Evolutionary conservation across 2,797 vertebrate species (phyloP).

Genomic region (Aphelocoma californica): DNA sequence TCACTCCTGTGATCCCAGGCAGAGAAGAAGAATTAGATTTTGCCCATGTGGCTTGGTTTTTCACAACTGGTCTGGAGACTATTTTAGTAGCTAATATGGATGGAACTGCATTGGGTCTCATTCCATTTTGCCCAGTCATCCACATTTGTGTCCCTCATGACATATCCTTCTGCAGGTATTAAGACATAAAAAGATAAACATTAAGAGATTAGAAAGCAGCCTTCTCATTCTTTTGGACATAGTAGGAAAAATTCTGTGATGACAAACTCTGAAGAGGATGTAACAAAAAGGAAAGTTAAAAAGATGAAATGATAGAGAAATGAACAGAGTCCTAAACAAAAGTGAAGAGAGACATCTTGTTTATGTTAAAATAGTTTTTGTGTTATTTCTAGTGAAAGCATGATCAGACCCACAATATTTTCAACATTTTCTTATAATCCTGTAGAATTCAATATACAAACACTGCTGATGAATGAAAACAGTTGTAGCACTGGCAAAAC

Average conservation of each 20-base stretch:
- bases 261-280: not conserved
- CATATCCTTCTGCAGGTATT: not conserved
- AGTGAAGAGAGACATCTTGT: not conserved
- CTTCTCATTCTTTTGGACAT: not conserved
- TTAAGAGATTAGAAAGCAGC: not conserved
- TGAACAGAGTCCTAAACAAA: not conserved
- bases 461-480: not conserved
- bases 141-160: not conserved
- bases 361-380: not conserved
- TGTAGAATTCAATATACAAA: not conserved
- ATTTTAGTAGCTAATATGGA: not conserved
- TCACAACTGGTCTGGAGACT: not conserved
- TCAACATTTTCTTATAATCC: not conserved
- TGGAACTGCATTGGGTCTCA: not conserved
- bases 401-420: not conserved
- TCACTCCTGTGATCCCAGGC: not conserved
- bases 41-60: not conserved
- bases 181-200: not conserved
- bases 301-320: not conserved
- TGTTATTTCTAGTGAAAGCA: not conserved
- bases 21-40: not conserved
- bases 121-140: not conserved
- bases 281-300: not conserved
- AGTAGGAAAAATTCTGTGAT: not conserved
- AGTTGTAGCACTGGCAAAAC: not conserved